Evolutionary conservation across 2,888 invertebrate genomes (phyloP), one percentile per base, ranked within the genome.

Genomic region (Tinea pellionella): DNA sequence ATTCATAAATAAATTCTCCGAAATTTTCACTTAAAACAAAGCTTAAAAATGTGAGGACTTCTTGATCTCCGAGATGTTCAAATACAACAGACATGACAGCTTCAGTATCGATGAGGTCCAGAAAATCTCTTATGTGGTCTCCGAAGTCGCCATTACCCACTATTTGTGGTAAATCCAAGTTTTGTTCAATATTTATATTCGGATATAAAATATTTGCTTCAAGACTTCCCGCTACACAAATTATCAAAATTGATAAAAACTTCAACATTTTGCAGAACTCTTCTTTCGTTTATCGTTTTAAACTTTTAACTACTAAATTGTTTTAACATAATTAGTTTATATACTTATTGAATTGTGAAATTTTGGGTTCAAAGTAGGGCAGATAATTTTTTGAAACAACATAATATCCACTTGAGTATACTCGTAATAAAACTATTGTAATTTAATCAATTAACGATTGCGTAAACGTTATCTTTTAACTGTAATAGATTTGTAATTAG

Each of bases 1-100:
- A 67, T 13, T 74, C 69, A 63, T 62, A 63, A 24, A 74, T 43
- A 1, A 70, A 51, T 30, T 71, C 63, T 57, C 67, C 66, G 60
- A 74, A 71, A 42, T 72, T 62, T 0, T 68, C 63, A 59, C 73
- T 69, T 0, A 68, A 32, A 4, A 73, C 12, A 55, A 75, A 73
- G 11, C 63, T 63, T 0, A 70, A 13, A 59, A 75, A 73, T 13
- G 65, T 67, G 13, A 67, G 19, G 6, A 74, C 71, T 63, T 74
- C 74, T 19, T 69, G 66, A 61, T 75, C 74, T 9, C 64, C 61
- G 15, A 73, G 60, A 61, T 72, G 67, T 42, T 67, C 62, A n/a
- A 72, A 61, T 0, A 63, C 64, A n/a, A 71, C 66, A 1, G 58
- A 55, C 13, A 71, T 30, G 9, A 73, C 42, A 62, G 68, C 68